Evolutionary conservation across 1,140 invertebrate genomes (phyloP).

Genomic region (Littorina saxatilis): DNA sequence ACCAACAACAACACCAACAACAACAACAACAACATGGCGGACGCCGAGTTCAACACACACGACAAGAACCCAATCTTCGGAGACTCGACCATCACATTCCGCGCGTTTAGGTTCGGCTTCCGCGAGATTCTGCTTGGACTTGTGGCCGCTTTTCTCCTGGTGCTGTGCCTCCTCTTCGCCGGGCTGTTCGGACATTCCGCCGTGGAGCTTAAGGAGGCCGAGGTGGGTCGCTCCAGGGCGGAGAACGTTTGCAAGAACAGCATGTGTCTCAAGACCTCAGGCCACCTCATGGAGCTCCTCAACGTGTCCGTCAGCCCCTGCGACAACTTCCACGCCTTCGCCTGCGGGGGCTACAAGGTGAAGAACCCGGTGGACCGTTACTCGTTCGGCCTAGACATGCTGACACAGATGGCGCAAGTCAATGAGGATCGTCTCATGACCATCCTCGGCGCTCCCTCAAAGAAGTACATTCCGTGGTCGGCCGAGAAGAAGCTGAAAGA

Average conservation of each 20-base stretch:
- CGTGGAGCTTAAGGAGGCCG: not conserved
- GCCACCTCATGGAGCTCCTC: conserved; percentile 66
- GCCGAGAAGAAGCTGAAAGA: conserved; percentile 69
- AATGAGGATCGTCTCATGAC: conserved; percentile 61
- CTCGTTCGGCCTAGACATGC: conserved; percentile 47
- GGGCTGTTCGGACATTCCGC: conserved; percentile 38
- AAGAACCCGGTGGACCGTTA: conserved; percentile 51
- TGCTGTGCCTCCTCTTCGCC: conserved; percentile 40
- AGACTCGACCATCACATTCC: conserved; percentile 17
- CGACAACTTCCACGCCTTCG: conserved; percentile 79
- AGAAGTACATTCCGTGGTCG: conserved; percentile 51
- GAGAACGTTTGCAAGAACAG: conserved; percentile 27
- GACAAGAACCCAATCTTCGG: conserved; percentile 44
- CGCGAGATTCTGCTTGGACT: conserved; percentile 38
- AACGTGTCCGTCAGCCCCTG: conserved; percentile 78
- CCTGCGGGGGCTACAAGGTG: conserved; percentile 75
- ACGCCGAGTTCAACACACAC: conserved; percentile 42
- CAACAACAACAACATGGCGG: no score
- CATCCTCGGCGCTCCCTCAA: conserved; percentile 54
- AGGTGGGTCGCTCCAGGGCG: not conserved
- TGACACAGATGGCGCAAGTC: conserved; percentile 55
- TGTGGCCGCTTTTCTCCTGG: conserved; percentile 4
- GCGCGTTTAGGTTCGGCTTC: conserved; percentile 19
- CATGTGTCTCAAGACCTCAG: conserved; percentile 60
- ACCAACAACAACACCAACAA: no score